phyloP scores from a whole-genome alignment of 2,113 vertebrate genomes.

The Lepisosteus osseus region DNA sequence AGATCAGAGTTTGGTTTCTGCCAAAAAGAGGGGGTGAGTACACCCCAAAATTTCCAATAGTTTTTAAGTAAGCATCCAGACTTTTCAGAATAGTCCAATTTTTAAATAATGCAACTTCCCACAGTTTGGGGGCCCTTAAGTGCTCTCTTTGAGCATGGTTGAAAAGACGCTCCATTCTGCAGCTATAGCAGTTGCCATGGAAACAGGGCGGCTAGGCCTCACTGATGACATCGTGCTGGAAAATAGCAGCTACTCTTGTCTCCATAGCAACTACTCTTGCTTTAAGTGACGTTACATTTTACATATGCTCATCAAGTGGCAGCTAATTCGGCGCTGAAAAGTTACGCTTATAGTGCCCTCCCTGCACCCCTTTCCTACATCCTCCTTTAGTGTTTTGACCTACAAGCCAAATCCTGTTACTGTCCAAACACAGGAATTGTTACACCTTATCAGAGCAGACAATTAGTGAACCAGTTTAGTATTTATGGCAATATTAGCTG shows the following conservation, averaged over 20 bases:
- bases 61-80: slow-evolving; percentile 4
- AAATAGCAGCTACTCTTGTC: slow-evolving; percentile 29
- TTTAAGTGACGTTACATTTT: slow-evolving; percentile 33
- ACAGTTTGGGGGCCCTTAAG: slow-evolving; percentile 27
- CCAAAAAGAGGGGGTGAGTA: too few relatives aligned
- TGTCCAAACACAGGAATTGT: too few relatives aligned
- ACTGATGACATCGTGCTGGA: slow-evolving; percentile 23
- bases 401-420: too few relatives aligned
- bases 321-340: neutral
- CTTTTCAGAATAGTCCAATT: neutral
- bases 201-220: slow-evolving; percentile 40
- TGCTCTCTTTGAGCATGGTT: slow-evolving; percentile 11
- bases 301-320: slow-evolving; percentile 27
- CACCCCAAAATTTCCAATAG: too few relatives aligned
- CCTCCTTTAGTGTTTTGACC: too few relatives aligned
- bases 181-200: slow-evolving; percentile 49
- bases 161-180: slow-evolving; percentile 28
- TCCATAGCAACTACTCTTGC: slow-evolving; percentile 45
- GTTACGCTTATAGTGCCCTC: too few relatives aligned
- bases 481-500: too few relatives aligned
- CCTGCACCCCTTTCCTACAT: too few relatives aligned
- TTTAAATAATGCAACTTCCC: neutral
- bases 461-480: too few relatives aligned
- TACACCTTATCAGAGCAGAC: too few relatives aligned
- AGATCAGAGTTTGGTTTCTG: too few relatives aligned